Conservation (phyloP, 2,113 vertebrate genomes). For the Protobothrops mucrosquamatus region DNA sequence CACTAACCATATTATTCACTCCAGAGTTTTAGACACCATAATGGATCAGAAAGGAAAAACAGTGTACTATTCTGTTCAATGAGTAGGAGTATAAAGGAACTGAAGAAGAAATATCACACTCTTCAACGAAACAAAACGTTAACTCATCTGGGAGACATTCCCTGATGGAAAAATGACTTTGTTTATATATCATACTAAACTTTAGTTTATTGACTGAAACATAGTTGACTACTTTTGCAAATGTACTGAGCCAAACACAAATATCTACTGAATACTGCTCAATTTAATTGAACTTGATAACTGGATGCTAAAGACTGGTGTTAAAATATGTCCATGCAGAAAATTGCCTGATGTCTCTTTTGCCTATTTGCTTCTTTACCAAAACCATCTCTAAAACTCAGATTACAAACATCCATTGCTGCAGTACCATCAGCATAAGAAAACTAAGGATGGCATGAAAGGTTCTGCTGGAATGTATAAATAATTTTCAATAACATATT, state of each 20-base stretch:
- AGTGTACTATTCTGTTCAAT: constrained; percentile 30
- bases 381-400: neutral
- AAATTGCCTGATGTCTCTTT: neutral
- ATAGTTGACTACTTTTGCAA: neutral
- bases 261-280: neutral
- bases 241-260: neutral
- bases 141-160: neutral
- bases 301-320: neutral
- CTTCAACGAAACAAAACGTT: constrained; percentile 19
- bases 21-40: neutral
- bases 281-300: neutral
- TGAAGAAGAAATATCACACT: neutral
- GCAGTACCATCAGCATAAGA: neutral
- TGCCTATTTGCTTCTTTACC: neutral
- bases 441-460: neutral
- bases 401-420: neutral
- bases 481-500: neutral
- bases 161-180: neutral
- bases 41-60: constrained; percentile 50
- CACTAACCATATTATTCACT: neutral
- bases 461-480: neutral
- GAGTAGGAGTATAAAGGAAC: neutral
- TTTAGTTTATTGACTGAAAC: neutral
- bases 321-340: neutral
- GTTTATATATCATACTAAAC: neutral